Conservation (phyloP, 2,888 invertebrate genomes). For the Megalurothrips usitatus region DNA sequence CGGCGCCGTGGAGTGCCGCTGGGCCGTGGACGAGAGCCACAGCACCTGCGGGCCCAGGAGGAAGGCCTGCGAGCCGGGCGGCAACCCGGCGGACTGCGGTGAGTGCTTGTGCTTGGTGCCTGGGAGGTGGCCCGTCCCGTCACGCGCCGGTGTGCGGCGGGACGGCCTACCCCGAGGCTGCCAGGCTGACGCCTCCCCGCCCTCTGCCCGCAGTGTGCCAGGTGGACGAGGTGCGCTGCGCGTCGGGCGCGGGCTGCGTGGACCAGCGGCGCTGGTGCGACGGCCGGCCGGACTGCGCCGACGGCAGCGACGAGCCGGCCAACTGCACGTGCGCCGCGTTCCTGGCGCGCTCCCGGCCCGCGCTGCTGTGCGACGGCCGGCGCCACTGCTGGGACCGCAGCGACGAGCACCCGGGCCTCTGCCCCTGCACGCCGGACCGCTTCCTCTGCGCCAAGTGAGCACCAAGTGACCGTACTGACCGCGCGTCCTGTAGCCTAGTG, state of each 20-base stretch:
- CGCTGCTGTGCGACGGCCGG: slow-evolving; percentile 69
- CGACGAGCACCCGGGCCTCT: slow-evolving; percentile 65
- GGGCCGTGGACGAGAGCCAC: slow-evolving; percentile 59
- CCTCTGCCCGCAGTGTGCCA: slow-evolving; percentile 55
- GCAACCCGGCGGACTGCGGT: not conserved
- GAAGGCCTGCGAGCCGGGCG: slow-evolving; percentile 2
- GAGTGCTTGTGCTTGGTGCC: not conserved
- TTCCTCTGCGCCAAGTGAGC: slow-evolving; percentile 54
- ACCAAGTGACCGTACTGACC: not conserved
- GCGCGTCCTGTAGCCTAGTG: no score
- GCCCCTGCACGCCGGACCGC: slow-evolving; percentile 55
- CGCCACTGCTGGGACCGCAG: slow-evolving; percentile 71
- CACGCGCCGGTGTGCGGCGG: not conserved
- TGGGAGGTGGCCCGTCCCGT: not conserved
- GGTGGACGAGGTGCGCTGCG: slow-evolving; percentile 61
- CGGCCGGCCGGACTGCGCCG: slow-evolving; percentile 62
- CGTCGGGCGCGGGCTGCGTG: slow-evolving; percentile 52
- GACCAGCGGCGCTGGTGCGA: slow-evolving; percentile 66
- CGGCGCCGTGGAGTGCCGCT: slow-evolving; percentile 63
- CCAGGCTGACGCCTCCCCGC: not conserved
- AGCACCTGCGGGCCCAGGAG: not conserved
- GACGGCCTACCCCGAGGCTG: not conserved
- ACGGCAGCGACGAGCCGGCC: slow-evolving; percentile 66
- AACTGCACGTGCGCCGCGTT: slow-evolving; percentile 61
- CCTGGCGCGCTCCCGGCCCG: slow-evolving; percentile 59